phyloP scores from a whole-genome alignment of 2,113 vertebrate genomes.

The Crotalus helleri region DNA sequence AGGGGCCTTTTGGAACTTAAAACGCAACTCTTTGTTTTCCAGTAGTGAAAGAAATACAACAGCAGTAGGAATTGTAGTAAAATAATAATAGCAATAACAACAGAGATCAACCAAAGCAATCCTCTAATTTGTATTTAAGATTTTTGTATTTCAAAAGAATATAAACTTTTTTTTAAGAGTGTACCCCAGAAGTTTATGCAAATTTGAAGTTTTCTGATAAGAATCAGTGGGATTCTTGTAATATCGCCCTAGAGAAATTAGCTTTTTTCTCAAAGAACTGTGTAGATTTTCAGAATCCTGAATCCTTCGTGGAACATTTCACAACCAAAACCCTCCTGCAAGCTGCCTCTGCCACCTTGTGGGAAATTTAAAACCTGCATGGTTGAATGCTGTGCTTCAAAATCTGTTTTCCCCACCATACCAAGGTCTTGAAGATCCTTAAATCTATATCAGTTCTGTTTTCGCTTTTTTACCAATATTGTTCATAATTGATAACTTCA shows the following conservation, averaged over 20 bases:
- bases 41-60: conserved; percentile 36
- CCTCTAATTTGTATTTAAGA: not conserved
- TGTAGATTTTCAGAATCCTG: conserved; percentile 42
- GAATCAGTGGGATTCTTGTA: conserved; percentile 22
- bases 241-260: conserved; percentile 54
- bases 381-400: conserved; percentile 13
- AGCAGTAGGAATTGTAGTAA: not conserved
- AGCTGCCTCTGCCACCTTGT: conserved; percentile 70
- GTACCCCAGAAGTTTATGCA: not conserved
- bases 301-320: conserved; percentile 37
- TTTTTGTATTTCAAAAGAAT: not conserved
- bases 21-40: conserved; percentile 21
- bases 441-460: not conserved
- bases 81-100: not conserved
- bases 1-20: conserved; percentile 13
- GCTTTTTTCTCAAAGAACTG: conserved; percentile 45
- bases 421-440: not conserved
- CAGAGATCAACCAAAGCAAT: not conserved
- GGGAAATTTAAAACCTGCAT: conserved; percentile 60
- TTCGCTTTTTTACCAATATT: not conserved
- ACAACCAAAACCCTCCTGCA: conserved; percentile 37
- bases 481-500: not conserved
- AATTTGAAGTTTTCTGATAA: conserved; percentile 1
- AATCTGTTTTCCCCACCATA: not conserved
- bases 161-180: not conserved